A percentile compares a stretch with the other conserved stretches of the same genome.
phyloP scores from a whole-genome alignment of 2,797 vertebrate genomes.

The Alauda arvensis region DNA sequence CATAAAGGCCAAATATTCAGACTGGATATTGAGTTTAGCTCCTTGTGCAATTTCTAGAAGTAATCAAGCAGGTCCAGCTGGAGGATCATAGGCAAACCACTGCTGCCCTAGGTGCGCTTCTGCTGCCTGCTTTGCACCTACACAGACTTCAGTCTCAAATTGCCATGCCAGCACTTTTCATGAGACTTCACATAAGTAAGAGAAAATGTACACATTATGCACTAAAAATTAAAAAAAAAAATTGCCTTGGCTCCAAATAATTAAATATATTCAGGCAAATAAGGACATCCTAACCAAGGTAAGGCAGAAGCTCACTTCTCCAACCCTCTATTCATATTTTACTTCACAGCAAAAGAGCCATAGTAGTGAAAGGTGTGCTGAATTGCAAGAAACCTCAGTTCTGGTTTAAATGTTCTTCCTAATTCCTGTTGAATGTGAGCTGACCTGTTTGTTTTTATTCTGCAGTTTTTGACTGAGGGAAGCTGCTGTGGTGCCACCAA shows the following conservation, averaged over 20 bases:
- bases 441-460: neutral
- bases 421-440: neutral
- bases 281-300: neutral
- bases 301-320: neutral
- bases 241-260: neutral
- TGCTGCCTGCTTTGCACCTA: neutral
- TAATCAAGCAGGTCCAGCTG: accelerated
- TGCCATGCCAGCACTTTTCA: neutral
- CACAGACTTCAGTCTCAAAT: neutral
- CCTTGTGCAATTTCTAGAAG: neutral
- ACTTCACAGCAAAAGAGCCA: neutral
- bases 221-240: neutral
- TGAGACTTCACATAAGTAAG: neutral
- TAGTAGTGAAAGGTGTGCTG: neutral
- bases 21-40: neutral
- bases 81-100: neutral
- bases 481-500: neutral
- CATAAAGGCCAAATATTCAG: neutral
- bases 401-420: neutral
- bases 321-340: neutral
- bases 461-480: neutral
- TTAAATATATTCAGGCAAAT: neutral
- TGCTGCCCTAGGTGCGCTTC: neutral
- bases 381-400: neutral
- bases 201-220: neutral